Evolutionary conservation across 2,797 vertebrate genomes (phyloP), one percentile per base, ranked within the genome.

Genomic region (Platalea minor): DNA sequence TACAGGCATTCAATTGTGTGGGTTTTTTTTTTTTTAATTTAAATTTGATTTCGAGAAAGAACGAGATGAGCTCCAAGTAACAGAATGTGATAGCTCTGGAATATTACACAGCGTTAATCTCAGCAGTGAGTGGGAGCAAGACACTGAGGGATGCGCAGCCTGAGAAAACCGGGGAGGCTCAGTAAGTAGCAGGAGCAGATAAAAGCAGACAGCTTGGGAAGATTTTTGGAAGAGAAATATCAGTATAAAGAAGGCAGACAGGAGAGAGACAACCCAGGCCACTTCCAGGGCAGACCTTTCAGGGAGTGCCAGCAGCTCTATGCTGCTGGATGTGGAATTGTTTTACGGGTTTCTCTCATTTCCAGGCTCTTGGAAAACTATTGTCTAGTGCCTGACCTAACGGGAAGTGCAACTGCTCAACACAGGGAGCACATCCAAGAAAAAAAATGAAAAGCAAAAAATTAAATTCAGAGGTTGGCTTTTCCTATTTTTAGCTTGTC

Each of bases 101-200:
- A 93, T 97, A 95, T 95, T 94, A 88, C 87, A 85, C 87, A 95
- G 96, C 81, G 95, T 95, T 97, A 92, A 93, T 96, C 91, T 96
- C 94, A 91, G 79, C 88, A 89, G 64, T 93, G 95, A 96, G 93
- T 93, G 94, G 96, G 94, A 96, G 91, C 69, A 95, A 91, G 89
- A 70, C 78, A 54, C 75, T 56, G 87, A 95, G 65, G 61, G 89
- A 93, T 92, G 81, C 1, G 2, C 50, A 85, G 75, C 85, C 87
- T 85, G 85, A 96, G 91, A 95, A 95, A 92, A 80, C 33, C 3
- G 2, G 41, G 51, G 51, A 96, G 78, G 82, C 79, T 91, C 45
- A 13, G 84, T 54, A 91, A 85, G 91, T 70, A 93, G 75, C 65
- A 46, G 60, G 46, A 94, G 73, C 78, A 92, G 91, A 92, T 91